phyloP scores from a whole-genome alignment of 2,888 invertebrate species.

The Agapetus fuscipes region DNA sequence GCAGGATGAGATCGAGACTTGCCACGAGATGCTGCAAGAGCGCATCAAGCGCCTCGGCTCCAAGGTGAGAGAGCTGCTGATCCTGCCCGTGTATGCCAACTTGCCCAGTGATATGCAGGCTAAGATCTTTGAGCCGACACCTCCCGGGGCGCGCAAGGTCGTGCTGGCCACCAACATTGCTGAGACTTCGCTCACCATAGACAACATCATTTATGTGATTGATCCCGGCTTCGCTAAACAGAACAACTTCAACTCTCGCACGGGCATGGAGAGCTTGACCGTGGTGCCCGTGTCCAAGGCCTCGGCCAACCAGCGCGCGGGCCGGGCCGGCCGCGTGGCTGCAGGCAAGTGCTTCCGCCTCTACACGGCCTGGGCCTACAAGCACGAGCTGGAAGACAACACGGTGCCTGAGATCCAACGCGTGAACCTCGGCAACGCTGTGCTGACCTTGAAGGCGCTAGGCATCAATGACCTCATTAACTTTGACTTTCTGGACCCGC shows the following conservation, averaged over 20 bases:
- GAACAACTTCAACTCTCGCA: constrained; percentile 95
- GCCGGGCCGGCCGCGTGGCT: constrained; percentile 90
- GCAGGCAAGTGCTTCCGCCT: constrained; percentile 97
- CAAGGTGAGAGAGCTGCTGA: constrained; percentile 83
- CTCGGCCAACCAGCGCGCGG: constrained; percentile 96
- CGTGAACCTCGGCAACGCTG: constrained; percentile 96
- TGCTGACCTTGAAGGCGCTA: constrained; percentile 89
- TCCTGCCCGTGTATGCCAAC: constrained; percentile 96
- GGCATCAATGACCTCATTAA: constrained; percentile 97
- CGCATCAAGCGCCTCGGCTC: constrained; percentile 85
- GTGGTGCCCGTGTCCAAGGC: constrained; percentile 98
- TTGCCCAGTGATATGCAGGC: constrained; percentile 98
- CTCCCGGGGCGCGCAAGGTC: constrained; percentile 92
- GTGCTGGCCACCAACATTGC: constrained; percentile 98
- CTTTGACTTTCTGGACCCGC: constrained; percentile 98
- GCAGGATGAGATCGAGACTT: constrained; percentile 85
- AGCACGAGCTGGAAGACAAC: constrained; percentile 96
- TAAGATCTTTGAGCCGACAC: constrained; percentile 97
- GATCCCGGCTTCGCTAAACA: constrained; percentile 99
- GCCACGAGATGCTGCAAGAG: constrained; percentile 82
- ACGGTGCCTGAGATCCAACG: constrained; percentile 98
- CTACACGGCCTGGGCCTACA: constrained; percentile 98
- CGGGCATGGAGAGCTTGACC: constrained; percentile 97
- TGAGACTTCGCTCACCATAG: constrained; percentile 97
- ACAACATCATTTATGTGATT: constrained; percentile 97